These are phyloP conservation scores for Cylas formicarius DNA, from an alignment of 1,140 invertebrate genomes.

Conservation along the genomic window DNA sequence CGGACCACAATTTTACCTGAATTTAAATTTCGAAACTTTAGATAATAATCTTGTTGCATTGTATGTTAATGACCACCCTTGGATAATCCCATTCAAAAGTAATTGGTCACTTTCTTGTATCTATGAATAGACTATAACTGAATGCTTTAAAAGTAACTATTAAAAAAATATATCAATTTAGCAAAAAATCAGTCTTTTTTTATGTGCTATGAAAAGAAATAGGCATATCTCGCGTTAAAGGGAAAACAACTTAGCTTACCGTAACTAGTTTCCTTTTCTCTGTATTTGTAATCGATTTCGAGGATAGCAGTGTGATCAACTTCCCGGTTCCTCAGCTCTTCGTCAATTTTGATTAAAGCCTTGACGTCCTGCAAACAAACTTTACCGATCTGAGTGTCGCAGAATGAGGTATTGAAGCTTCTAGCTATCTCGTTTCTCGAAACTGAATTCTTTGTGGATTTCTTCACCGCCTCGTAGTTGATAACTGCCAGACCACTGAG, in stretches of 20 bases:
- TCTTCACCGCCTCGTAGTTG: conserved; percentile 45
- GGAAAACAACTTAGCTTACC: conserved; percentile 9
- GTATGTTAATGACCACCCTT: no score
- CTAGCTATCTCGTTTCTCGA: conserved; percentile 38
- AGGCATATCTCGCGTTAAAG: conserved; percentile 2
- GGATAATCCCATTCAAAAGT: no score
- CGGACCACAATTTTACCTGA: no score
- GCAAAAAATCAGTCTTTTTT: no score
- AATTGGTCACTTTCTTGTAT: no score
- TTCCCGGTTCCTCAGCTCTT: conserved; percentile 40
- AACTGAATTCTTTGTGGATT: conserved; percentile 2
- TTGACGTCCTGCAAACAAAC: conserved; percentile 54
- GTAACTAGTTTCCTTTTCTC: conserved; percentile 29
- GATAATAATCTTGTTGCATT: no score
- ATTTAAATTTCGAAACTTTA: no score
- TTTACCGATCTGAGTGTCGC: conserved; percentile 41
- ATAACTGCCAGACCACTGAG: conserved; percentile 49
- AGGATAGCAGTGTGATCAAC: conserved; percentile 54
- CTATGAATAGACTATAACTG: no score
- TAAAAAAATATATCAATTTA: no score
- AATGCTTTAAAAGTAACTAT: no score
- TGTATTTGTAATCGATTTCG: conserved; percentile 46
- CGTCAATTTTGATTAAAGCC: conserved; percentile 46
- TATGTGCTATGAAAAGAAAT: not conserved
- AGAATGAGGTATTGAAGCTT: conserved; percentile 39